Evolutionary conservation across 2,888 invertebrate species (phyloP).

Genomic region (Clanis bilineata): DNA sequence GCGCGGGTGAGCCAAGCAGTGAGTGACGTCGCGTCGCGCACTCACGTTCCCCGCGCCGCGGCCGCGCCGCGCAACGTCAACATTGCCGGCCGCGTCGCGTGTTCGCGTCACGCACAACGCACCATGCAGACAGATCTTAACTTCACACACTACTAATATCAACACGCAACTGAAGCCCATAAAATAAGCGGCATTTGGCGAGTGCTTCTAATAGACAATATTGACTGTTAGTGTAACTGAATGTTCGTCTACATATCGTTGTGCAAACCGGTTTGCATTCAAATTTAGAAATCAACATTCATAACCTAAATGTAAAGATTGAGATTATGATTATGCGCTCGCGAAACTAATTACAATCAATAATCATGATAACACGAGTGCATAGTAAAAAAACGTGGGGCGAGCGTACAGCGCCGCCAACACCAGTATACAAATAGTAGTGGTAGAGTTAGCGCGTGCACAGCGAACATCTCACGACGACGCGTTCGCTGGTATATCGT

Average conservation of each 20-base stretch:
- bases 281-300: neutral
- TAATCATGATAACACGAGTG: constrained; percentile 68
- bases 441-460: constrained; percentile 65
- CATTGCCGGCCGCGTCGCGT: constrained; percentile 72
- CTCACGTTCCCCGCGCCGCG: constrained; percentile 74
- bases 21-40: constrained; percentile 74
- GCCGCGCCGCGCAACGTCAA: constrained; percentile 67
- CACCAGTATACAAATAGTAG: constrained; percentile 56
- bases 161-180: constrained; percentile 51
- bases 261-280: constrained; percentile 15
- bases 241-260: constrained; percentile 31
- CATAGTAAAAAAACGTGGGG: constrained; percentile 55
- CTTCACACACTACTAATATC: constrained; percentile 59
- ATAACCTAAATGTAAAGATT: neutral
- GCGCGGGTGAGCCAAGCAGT: constrained; percentile 74
- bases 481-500: constrained; percentile 54
- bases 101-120: constrained; percentile 32
- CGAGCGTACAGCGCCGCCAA: constrained; percentile 42
- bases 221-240: neutral
- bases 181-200: constrained; percentile 30
- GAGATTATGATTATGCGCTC: constrained; percentile 1
- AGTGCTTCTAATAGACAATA: neutral
- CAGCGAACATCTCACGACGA: constrained; percentile 44
- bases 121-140: constrained; percentile 50
- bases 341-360: constrained; percentile 52